These are phyloP conservation scores for Pseudorhombus dupliciocellatus DNA, from an alignment of 2,113 vertebrate genomes.

Conservation along the genomic window DNA sequence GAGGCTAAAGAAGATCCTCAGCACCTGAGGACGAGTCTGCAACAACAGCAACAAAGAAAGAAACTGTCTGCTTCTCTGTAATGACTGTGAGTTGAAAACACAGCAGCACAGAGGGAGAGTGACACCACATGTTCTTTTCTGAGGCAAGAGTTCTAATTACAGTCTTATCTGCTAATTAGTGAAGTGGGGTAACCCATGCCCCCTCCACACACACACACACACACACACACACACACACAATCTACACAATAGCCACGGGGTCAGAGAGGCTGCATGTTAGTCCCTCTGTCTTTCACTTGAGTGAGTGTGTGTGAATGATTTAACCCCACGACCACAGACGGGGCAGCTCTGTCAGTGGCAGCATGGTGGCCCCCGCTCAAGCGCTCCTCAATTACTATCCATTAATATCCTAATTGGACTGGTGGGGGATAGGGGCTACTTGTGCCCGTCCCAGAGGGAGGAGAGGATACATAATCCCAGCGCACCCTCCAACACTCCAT, in stretches of 20 bases:
- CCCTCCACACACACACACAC: neutral
- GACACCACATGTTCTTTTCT: constrained; percentile 41
- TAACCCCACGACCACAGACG: constrained; percentile 33
- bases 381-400: constrained; percentile 17
- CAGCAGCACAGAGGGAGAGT: constrained; percentile 27
- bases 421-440: constrained; percentile 18
- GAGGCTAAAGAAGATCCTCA: neutral
- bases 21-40: neutral
- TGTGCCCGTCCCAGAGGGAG: constrained; percentile 27
- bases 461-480: constrained; percentile 25
- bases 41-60: neutral
- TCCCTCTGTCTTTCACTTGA: constrained; percentile 24
- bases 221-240: constrained; percentile 21
- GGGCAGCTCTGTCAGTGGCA: constrained; percentile 15
- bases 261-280: constrained; percentile 40
- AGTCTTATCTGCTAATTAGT: constrained; percentile 69
- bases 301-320: constrained; percentile 21
- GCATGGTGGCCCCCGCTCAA: constrained; percentile 1
- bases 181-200: constrained; percentile 39
- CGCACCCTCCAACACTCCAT: constrained; percentile 1
- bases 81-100: neutral
- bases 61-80: neutral
- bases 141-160: constrained; percentile 59
- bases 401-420: constrained; percentile 28
- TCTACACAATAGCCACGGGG: constrained; percentile 60